Conservation (phyloP, 1,140 invertebrate genomes). For the Rhynchophorus ferrugineus region DNA sequence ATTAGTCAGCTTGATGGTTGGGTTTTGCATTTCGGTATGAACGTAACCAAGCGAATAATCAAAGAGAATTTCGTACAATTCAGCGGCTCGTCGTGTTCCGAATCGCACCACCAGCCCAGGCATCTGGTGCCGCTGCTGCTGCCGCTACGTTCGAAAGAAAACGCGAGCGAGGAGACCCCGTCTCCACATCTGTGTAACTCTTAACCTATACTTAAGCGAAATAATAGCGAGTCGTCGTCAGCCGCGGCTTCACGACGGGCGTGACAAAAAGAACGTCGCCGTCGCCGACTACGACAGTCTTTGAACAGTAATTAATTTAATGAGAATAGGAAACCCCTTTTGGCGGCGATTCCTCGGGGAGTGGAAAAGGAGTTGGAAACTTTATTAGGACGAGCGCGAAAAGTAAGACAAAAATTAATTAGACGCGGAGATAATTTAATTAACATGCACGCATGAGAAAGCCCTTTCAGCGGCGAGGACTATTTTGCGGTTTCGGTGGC, state of each 20-base stretch:
- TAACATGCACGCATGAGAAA: neutral
- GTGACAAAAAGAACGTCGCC: slow-evolving; percentile 19
- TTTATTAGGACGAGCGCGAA: slow-evolving; percentile 14
- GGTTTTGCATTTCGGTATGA: too few species aligned
- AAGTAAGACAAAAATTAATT: slow-evolving; percentile 22
- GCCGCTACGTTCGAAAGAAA: slow-evolving; percentile 14
- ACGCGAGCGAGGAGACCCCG: neutral
- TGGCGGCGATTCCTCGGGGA: slow-evolving; percentile 12
- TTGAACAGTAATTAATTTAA: slow-evolving; percentile 23
- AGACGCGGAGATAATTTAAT: slow-evolving; percentile 15
- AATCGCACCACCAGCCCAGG: too few species aligned
- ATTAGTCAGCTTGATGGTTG: too few species aligned
- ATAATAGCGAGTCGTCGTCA: slow-evolving; percentile 4
- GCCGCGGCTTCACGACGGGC: slow-evolving; percentile 6
- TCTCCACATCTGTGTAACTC: neutral
- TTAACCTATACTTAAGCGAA: slow-evolving; percentile 13
- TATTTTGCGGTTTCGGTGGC: neutral
- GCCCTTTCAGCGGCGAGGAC: neutral
- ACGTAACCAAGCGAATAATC: too few species aligned
- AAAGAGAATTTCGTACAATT: too few species aligned
- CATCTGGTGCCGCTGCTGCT: too few species aligned
- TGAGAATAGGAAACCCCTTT: slow-evolving; percentile 22
- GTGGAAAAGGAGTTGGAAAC: slow-evolving; percentile 13
- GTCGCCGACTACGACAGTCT: too few species aligned
- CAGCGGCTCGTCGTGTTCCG: too few species aligned